A percentile compares a stretch with the other conserved stretches of the same genome.
Evolutionary conservation across 2,113 vertebrate genomes (phyloP).

Genomic region (Urocynchramus pylzowi): DNA sequence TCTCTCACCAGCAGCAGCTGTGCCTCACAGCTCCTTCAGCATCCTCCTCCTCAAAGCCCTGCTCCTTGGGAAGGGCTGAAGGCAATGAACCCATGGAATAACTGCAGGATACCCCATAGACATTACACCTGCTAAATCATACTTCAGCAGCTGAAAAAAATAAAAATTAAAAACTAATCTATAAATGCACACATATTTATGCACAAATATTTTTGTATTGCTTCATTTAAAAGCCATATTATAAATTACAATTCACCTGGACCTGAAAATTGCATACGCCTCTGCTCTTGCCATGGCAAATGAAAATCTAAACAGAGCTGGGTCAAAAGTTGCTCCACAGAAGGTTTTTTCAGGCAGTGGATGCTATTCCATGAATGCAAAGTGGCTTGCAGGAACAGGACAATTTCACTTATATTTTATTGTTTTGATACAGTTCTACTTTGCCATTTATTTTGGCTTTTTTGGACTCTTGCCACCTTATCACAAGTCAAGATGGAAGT

Average conservation of each 20-base stretch:
- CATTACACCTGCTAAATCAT: fast-evolving
- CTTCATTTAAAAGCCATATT: background rate
- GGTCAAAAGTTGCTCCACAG: background rate
- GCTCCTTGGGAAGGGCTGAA: background rate
- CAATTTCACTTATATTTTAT: background rate
- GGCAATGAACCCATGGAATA: background rate
- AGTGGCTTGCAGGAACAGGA: background rate
- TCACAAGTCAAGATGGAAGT: background rate
- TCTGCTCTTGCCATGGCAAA: background rate
- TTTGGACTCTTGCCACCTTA: background rate
- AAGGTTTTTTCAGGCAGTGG: background rate
- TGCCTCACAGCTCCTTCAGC: conserved; percentile 1
- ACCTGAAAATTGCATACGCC: background rate
- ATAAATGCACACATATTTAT: background rate
- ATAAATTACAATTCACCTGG: background rate
- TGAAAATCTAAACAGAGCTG: background rate
- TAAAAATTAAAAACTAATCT: background rate
- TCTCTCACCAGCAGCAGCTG: conserved; percentile 35
- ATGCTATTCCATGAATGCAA: background rate
- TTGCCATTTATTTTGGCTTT: background rate
- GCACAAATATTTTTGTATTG: background rate
- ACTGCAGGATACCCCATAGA: background rate
- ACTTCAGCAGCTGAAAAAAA: background rate
- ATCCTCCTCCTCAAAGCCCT: conserved; percentile 16
- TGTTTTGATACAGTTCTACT: background rate